Conservation (phyloP, 2,888 invertebrate species). For the Sclerodermus sp. region DNA sequence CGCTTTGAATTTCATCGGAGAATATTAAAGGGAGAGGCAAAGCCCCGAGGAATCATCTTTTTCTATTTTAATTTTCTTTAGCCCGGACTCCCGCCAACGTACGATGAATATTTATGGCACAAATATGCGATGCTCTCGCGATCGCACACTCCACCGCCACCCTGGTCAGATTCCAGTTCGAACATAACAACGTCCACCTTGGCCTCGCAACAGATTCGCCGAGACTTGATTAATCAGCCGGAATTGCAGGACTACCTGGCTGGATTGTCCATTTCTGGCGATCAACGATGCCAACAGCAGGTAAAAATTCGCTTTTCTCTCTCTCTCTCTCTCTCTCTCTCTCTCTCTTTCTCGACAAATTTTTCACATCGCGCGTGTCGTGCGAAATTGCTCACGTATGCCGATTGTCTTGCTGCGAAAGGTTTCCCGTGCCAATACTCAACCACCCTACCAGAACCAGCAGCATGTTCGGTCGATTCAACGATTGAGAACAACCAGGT, state of each 20-base stretch:
- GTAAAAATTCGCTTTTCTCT: background rate
- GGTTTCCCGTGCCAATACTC: too few relatives aligned
- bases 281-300: constrained; percentile 15
- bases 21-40: too few relatives aligned
- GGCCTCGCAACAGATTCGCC: constrained; percentile 37
- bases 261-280: constrained; percentile 34
- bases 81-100: constrained; percentile 54
- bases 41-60: too few relatives aligned
- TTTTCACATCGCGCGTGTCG: too few relatives aligned
- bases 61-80: constrained; percentile 19
- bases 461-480: constrained; percentile 8
- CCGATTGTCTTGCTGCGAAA: too few relatives aligned
- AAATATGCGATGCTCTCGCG: constrained; percentile 48
- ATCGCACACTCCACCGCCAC: constrained; percentile 55
- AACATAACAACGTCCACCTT: background rate
- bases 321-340: too few relatives aligned
- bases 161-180: constrained; percentile 48
- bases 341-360: too few relatives aligned
- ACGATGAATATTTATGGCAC: constrained; percentile 53
- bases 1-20: too few relatives aligned
- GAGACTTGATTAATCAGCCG: constrained; percentile 44
- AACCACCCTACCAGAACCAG: constrained; percentile 28
- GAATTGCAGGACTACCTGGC: constrained; percentile 47
- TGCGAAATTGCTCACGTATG: too few relatives aligned
- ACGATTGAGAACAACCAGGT: too few relatives aligned